phyloP scores from a whole-genome alignment of 2,113 vertebrate species.

The Dromas ardeola region DNA sequence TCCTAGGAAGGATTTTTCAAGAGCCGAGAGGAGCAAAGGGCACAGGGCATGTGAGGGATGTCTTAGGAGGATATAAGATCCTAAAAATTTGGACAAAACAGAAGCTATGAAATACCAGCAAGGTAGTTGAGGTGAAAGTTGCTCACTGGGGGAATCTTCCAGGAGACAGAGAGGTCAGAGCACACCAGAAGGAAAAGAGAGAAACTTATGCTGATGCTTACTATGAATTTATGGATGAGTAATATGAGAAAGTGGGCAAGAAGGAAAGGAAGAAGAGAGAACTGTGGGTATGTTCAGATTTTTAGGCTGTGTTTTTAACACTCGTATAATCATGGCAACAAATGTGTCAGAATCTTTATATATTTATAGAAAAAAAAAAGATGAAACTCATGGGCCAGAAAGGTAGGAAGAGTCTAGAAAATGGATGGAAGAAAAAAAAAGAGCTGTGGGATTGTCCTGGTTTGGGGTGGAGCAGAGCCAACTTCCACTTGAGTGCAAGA shows the following conservation, averaged over 20 bases:
- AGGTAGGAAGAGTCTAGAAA: background rate
- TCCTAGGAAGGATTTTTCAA: background rate
- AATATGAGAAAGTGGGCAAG: background rate
- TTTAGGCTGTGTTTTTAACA: background rate
- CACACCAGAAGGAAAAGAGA: background rate
- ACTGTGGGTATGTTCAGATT: background rate
- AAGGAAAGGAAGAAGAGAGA: background rate
- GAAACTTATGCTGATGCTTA: background rate
- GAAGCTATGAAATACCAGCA: background rate
- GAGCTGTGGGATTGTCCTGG: background rate
- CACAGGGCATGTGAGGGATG: background rate
- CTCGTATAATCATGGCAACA: background rate
- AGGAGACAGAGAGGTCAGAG: background rate
- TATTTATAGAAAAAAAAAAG: background rate
- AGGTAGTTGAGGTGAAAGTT: background rate
- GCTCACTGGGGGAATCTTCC: accelerated
- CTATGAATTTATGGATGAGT: background rate
- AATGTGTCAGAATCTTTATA: background rate
- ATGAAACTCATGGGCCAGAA: accelerated
- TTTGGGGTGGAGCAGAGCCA: no score
- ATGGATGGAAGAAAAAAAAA: background rate
- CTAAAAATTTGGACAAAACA: background rate
- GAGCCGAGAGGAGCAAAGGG: background rate
- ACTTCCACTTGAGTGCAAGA: no score
- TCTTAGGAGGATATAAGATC: background rate